Conservation (phyloP, 2,113 vertebrate genomes). For the Melanerpes formicivorus region DNA sequence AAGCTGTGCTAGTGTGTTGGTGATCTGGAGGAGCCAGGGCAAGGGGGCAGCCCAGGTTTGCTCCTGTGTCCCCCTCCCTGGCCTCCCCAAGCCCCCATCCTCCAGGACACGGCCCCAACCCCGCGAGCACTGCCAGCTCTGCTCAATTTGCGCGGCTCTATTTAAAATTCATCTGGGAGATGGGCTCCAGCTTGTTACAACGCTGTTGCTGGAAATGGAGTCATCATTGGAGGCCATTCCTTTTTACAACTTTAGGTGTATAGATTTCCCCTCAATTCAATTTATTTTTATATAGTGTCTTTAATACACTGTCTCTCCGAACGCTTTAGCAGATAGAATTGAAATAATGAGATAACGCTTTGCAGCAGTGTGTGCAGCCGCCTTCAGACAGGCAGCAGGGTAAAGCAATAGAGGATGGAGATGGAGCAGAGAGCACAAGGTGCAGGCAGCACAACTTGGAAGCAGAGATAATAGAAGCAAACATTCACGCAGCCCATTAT, state of each 20-base stretch:
- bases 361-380: conserved; percentile 40
- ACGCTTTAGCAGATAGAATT: conserved; percentile 71
- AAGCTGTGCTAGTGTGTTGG: accelerated
- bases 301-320: conserved; percentile 68
- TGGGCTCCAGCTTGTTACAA: conserved; percentile 13
- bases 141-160: conserved; percentile 33
- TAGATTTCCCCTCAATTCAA: conserved; percentile 58
- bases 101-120: not conserved
- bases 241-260: conserved; percentile 68
- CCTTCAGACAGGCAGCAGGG: not conserved
- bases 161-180: conserved; percentile 61
- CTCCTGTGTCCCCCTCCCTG: not conserved
- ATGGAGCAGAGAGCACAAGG: conserved; percentile 8
- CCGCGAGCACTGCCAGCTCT: not conserved
- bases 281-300: conserved; percentile 72
- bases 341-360: conserved; percentile 71
- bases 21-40: not conserved
- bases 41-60: not conserved
- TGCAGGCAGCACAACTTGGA: not conserved
- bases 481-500: conserved; percentile 5
- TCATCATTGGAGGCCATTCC: conserved; percentile 60
- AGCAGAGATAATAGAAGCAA: conserved; percentile 46
- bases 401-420: conserved; percentile 3
- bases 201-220: conserved; percentile 29
- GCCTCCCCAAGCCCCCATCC: accelerated